A percentile compares a stretch with the other conserved stretches of the same genome.
phyloP scores from a whole-genome alignment of 2,113 vertebrate genomes.

The Synchiropus splendidus region DNA sequence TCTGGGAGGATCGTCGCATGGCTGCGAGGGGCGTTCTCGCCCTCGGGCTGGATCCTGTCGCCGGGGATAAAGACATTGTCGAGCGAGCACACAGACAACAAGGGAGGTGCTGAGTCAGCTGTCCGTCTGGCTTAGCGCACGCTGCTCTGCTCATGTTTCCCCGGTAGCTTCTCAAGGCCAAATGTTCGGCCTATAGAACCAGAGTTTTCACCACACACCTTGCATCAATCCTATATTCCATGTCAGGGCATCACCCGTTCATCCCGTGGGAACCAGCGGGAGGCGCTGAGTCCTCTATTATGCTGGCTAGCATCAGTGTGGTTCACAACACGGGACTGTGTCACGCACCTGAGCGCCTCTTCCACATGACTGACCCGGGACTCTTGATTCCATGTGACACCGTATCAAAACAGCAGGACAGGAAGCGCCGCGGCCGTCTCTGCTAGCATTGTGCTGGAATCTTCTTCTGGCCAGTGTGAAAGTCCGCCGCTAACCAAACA shows the following conservation, averaged over 20 bases:
- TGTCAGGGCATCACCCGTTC: too few relatives aligned
- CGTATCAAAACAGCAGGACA: slow-evolving; percentile 50
- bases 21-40: slow-evolving; percentile 16
- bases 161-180: slow-evolving; percentile 21
- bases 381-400: slow-evolving; percentile 57
- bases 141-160: slow-evolving; percentile 37
- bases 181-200: neutral
- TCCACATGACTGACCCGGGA: slow-evolving; percentile 35
- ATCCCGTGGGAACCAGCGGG: too few relatives aligned
- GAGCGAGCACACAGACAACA: slow-evolving; percentile 53
- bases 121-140: slow-evolving; percentile 46
- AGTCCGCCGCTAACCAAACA: slow-evolving; percentile 63
- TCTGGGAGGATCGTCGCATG: slow-evolving; percentile 22
- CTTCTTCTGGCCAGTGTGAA: slow-evolving; percentile 64
- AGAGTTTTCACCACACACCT: too few relatives aligned
- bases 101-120: slow-evolving; percentile 56
- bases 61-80: slow-evolving; percentile 42
- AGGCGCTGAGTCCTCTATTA: too few relatives aligned
- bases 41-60: slow-evolving; percentile 48
- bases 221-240: too few relatives aligned
- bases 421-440: slow-evolving; percentile 44
- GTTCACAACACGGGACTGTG: too few relatives aligned
- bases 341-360: slow-evolving; percentile 12
- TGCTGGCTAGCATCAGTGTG: too few relatives aligned
- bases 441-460: slow-evolving; percentile 65